phyloP scores from a whole-genome alignment of 2,888 invertebrate genomes.

The Macrophya alboannulata region DNA sequence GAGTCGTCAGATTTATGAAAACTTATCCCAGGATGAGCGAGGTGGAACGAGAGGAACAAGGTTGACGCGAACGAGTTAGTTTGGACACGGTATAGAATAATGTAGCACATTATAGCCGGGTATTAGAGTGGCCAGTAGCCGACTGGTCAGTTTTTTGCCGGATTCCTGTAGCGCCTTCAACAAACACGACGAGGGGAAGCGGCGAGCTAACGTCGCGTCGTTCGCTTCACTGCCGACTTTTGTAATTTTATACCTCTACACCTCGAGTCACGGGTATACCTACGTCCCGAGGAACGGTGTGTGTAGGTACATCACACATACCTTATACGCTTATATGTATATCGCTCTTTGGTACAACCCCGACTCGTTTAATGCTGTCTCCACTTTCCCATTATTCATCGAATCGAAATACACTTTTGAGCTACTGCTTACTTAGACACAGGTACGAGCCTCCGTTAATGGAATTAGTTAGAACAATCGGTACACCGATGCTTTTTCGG shows the following conservation, averaged over 20 bases:
- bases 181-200: slow-evolving; percentile 71
- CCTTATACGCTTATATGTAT: too few species aligned
- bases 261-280: too few species aligned
- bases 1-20: not conserved
- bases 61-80: slow-evolving; percentile 58
- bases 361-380: too few species aligned
- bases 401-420: too few species aligned
- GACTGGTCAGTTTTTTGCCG: slow-evolving; percentile 76
- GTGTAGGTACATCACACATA: too few species aligned
- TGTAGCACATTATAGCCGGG: slow-evolving; percentile 74
- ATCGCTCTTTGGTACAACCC: too few species aligned
- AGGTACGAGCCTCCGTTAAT: too few species aligned
- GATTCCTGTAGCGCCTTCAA: slow-evolving; percentile 78
- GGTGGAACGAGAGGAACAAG: not conserved
- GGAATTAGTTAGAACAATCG: too few species aligned
- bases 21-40: not conserved
- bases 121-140: slow-evolving; percentile 77
- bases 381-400: too few species aligned
- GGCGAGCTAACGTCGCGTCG: slow-evolving; percentile 39
- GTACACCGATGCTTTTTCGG: not conserved
- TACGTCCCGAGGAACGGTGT: not conserved
- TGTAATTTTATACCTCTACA: slow-evolving; percentile 47
- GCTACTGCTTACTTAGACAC: too few species aligned
- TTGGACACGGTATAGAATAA: slow-evolving; percentile 71
- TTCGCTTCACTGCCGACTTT: slow-evolving; percentile 53